phyloP scores from a whole-genome alignment of 2,797 vertebrate genomes.

The Cirrhinus molitorella region DNA sequence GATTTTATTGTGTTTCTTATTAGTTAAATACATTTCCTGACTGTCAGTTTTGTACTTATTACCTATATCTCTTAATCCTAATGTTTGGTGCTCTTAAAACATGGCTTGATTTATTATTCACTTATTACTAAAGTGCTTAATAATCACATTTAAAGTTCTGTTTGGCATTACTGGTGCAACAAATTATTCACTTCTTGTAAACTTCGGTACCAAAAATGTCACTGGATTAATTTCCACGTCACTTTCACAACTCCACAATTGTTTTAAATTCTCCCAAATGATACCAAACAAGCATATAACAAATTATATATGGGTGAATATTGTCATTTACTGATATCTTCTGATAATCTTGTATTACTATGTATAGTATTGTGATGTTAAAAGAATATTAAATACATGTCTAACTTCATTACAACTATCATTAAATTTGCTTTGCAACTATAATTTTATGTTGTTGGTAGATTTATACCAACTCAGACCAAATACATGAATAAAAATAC shows the following conservation, averaged over 20 bases:
- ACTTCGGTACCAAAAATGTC: not conserved
- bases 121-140: not conserved
- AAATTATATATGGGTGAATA: not conserved
- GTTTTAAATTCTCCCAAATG: not conserved
- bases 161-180: too few relatives aligned
- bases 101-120: not conserved
- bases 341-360: not conserved
- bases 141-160: not conserved
- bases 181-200: not conserved
- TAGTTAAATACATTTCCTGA: not conserved
- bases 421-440: not conserved
- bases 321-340: not conserved
- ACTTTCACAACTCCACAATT: not conserved
- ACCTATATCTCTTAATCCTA: not conserved
- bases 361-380: too few relatives aligned
- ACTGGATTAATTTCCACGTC: not conserved
- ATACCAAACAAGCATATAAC: not conserved
- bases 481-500: conserved; percentile 3
- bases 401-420: too few relatives aligned
- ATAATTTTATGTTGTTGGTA: not conserved
- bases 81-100: not conserved
- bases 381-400: too few relatives aligned
- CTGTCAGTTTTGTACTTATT: not conserved
- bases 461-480: not conserved
- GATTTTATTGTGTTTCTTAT: not conserved